Evolutionary conservation across 2,888 invertebrate species (phyloP).

Genomic region (Ceriagrion tenellum): DNA sequence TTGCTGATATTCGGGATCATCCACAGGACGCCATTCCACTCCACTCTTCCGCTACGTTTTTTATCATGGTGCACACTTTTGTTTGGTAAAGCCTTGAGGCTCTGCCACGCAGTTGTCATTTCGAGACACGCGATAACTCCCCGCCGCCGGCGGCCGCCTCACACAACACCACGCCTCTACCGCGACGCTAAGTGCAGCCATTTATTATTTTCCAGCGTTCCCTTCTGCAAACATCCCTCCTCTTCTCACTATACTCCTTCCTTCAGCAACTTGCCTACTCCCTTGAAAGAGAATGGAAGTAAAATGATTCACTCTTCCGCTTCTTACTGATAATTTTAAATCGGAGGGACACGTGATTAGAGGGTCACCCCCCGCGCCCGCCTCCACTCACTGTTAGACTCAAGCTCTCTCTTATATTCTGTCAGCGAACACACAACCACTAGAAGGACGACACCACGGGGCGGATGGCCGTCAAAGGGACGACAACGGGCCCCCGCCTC

Average conservation of each 20-base stretch:
- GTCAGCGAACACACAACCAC: too few relatives aligned
- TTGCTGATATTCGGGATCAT: neutral
- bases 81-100: neutral
- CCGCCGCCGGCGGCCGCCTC: neutral
- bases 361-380: too few relatives aligned
- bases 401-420: too few relatives aligned
- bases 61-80: neutral
- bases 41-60: neutral
- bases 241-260: neutral
- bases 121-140: neutral
- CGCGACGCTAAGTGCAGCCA: neutral
- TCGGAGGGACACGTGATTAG: too few relatives aligned
- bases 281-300: too few relatives aligned
- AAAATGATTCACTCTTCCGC: too few relatives aligned
- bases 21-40: neutral
- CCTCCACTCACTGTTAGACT: too few relatives aligned
- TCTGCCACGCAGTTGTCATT: neutral
- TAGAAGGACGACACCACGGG: too few relatives aligned
- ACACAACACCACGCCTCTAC: neutral
- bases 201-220: neutral
- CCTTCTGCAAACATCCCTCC: neutral
- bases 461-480: too few relatives aligned
- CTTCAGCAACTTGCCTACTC: too few relatives aligned
- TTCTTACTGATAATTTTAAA: too few relatives aligned
- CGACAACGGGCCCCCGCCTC: too few relatives aligned